A percentile compares a stretch with the other conserved stretches of the same genome.
Conservation (phyloP, 2,888 invertebrate genomes). For the Drosophila meridiana region DNA sequence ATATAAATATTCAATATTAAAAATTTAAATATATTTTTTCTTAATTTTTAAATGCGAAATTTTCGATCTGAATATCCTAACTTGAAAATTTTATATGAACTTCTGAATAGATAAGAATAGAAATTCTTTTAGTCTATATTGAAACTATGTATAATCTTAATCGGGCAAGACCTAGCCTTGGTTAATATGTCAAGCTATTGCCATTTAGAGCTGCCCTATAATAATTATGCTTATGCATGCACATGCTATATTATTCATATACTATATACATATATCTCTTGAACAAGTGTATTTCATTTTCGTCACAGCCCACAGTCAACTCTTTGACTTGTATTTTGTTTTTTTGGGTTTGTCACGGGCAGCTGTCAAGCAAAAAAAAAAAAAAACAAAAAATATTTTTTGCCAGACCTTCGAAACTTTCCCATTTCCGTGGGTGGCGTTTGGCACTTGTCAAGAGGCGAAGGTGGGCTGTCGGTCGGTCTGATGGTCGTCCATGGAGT, state of each 20-base stretch:
- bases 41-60: too few relatives aligned
- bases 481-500: conserved; percentile 14
- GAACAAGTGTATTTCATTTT: conserved; percentile 15
- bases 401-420: conserved; percentile 57
- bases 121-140: neutral
- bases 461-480: conserved; percentile 16
- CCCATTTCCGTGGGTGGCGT: conserved; percentile 57
- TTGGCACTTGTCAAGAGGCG: conserved; percentile 45
- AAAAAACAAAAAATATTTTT: conserved; percentile 3
- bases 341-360: conserved; percentile 32
- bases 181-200: neutral
- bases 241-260: neutral
- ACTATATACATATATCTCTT: too few relatives aligned
- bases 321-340: conserved; percentile 1
- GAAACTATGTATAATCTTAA: neutral
- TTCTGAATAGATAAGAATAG: neutral
- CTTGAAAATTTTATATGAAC: neutral
- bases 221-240: neutral
- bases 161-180: neutral
- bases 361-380: conserved; percentile 23
- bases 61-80: too few relatives aligned
- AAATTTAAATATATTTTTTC: too few relatives aligned
- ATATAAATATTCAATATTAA: too few relatives aligned
- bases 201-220: neutral
- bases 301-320: conserved; percentile 1